phyloP scores from a whole-genome alignment of 2,888 invertebrate species.

The Caenorhabditis wallacei region DNA sequence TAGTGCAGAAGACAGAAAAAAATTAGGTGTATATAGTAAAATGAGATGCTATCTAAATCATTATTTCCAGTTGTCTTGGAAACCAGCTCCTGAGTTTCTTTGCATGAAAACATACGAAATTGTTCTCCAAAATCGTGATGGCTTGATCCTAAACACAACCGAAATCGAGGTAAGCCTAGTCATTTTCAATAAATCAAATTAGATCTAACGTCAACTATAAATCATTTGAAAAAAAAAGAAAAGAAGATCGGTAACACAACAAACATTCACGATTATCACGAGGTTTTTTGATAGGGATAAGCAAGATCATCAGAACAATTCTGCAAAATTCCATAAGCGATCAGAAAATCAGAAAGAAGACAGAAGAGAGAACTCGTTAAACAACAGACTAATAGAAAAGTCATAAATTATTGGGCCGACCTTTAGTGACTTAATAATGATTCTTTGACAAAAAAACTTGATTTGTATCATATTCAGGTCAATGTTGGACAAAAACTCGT shows the following conservation, averaged over 20 bases:
- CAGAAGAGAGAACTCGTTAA: slow-evolving; percentile 29
- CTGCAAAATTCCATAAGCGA: slow-evolving; percentile 25
- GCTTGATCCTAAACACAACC: slow-evolving; percentile 41
- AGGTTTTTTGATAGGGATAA: neutral
- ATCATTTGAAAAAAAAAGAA: slow-evolving; percentile 24
- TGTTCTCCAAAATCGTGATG: slow-evolving; percentile 29
- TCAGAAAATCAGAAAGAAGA: slow-evolving; percentile 23
- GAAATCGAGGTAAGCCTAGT: slow-evolving; percentile 43
- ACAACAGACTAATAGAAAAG: neutral
- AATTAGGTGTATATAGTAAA: too few species aligned
- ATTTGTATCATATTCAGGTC: slow-evolving; percentile 32
- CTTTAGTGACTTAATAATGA: neutral
- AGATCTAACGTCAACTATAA: slow-evolving; percentile 2
- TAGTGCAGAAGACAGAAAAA: neutral
- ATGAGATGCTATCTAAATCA: too few species aligned
- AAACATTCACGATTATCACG: slow-evolving; percentile 22
- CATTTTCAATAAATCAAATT: slow-evolving; percentile 18
- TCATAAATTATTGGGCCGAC: slow-evolving; percentile 28
- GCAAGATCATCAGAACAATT: slow-evolving; percentile 3
- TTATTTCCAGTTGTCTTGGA: slow-evolving; percentile 35
- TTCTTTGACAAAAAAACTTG: neutral
- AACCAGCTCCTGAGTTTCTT: slow-evolving; percentile 40
- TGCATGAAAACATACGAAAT: slow-evolving; percentile 58
- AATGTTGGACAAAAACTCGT: slow-evolving; percentile 25
- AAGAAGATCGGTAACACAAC: slow-evolving; percentile 26